These are phyloP conservation scores for Clistopyga incitator DNA, from an alignment of 2,888 invertebrate genomes.

Conservation along the genomic window DNA sequence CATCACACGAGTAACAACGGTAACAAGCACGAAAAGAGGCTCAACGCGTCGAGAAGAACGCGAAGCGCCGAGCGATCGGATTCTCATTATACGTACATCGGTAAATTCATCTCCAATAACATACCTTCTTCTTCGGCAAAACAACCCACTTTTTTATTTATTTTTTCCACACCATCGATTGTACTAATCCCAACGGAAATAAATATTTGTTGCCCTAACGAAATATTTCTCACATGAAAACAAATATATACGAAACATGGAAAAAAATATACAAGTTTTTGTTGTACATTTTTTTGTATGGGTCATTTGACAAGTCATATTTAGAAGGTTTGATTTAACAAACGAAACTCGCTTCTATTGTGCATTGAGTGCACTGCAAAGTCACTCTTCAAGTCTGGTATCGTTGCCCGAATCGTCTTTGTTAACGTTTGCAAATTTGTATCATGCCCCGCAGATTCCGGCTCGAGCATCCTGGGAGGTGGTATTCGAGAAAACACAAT, in stretches of 20 bases:
- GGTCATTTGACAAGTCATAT: too few relatives aligned
- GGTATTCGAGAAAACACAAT: constrained; percentile 78
- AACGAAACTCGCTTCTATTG: background rate
- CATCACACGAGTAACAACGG: constrained; percentile 69
- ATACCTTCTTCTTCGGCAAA: background rate
- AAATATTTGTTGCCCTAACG: too few relatives aligned
- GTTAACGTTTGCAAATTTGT: background rate
- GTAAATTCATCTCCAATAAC: constrained; percentile 67
- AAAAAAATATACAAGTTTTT: too few relatives aligned
- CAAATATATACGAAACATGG: too few relatives aligned
- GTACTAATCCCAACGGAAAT: too few relatives aligned
- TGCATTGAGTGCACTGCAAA: too few relatives aligned
- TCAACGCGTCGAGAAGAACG: constrained; percentile 79
- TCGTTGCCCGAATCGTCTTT: background rate
- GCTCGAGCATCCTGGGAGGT: constrained; percentile 77
- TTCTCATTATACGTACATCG: constrained; percentile 82
- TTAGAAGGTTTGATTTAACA: too few relatives aligned
- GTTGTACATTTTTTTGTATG: too few relatives aligned
- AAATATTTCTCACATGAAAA: too few relatives aligned
- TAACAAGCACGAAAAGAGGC: constrained; percentile 77
- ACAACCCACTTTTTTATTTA: too few relatives aligned
- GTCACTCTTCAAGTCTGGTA: background rate
- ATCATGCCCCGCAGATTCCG: constrained; percentile 75
- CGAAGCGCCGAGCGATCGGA: constrained; percentile 81
- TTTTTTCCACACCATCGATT: too few relatives aligned